Conservation (phyloP, 2,888 invertebrate genomes). For the Periphyllus acericola region DNA sequence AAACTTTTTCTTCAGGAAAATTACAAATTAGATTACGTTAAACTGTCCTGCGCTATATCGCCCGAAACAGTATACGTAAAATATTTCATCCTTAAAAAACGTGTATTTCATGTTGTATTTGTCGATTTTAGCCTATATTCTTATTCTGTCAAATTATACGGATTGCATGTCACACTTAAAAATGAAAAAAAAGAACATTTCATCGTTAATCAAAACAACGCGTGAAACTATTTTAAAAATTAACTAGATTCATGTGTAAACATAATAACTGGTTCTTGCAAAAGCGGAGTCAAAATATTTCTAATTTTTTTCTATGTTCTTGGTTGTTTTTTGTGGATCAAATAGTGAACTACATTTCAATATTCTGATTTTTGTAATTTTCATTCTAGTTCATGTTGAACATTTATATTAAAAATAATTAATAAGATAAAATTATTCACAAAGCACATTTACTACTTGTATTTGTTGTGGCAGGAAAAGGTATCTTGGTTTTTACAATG, state of each 20-base stretch:
- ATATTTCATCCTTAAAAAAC: no score
- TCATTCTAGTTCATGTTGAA: neutral
- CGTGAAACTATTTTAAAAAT: no score
- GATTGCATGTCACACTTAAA: neutral
- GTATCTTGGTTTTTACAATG: neutral
- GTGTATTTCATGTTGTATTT: no score
- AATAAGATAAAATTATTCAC: neutral
- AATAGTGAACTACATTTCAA: neutral
- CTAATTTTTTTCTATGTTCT: neutral
- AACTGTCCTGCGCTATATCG: neutral
- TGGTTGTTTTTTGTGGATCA: neutral
- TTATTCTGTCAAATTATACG: no score
- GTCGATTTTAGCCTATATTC: no score
- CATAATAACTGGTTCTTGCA: conserved; percentile 2
- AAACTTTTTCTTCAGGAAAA: no score
- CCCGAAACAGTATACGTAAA: neutral
- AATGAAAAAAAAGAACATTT: neutral
- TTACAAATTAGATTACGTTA: neutral
- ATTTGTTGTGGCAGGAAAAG: neutral
- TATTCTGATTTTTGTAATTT: neutral
- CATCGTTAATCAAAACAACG: no score
- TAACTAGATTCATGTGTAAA: neutral
- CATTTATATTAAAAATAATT: neutral
- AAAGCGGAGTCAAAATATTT: neutral
- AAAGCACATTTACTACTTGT: neutral